These are phyloP conservation scores for Salpingus planirostris DNA, from an alignment of 2,888 invertebrate genomes.

Conservation along the genomic window DNA sequence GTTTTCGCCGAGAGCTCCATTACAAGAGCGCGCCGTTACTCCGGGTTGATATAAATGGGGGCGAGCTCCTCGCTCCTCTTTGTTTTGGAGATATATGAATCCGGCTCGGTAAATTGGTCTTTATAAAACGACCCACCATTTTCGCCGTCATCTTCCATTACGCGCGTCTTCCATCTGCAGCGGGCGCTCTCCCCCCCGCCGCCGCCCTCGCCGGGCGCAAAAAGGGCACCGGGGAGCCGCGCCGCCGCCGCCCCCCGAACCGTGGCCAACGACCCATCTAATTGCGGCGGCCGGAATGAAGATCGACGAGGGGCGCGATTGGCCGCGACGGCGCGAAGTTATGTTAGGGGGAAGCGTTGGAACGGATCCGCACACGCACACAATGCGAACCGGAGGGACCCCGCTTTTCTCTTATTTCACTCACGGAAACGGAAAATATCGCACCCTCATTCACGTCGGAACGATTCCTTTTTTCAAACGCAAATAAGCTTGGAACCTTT, in stretches of 20 bases:
- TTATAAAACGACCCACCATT: conserved; percentile 29
- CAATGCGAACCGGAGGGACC: conserved; percentile 1
- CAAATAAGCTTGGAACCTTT: too few species aligned
- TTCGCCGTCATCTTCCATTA: conserved; percentile 37
- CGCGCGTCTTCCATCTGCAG: conserved; percentile 32
- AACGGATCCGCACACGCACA: conserved; percentile 23
- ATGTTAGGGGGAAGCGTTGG: conserved; percentile 24
- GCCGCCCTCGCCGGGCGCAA: conserved; percentile 20
- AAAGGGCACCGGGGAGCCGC: conserved; percentile 9
- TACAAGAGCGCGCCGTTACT: conserved; percentile 1
- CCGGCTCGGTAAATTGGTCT: conserved; percentile 24
- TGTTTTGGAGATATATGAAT: conserved; percentile 24
- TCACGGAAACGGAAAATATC: conserved; percentile 14
- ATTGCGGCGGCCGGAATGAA: conserved; percentile 60
- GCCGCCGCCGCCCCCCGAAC: conserved; percentile 18
- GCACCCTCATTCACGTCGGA: conserved; percentile 9
- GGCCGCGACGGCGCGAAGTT: conserved; percentile 44
- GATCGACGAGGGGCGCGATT: conserved; percentile 59
- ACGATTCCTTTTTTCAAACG: too few species aligned
- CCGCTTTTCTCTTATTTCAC: conserved; percentile 14
- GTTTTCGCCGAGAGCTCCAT: conserved; percentile 3
- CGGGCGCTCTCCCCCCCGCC: conserved; percentile 21
- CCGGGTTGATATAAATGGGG: conserved; percentile 4
- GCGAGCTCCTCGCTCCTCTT: conserved; percentile 10
- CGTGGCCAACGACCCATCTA: conserved; percentile 60